phyloP scores from a whole-genome alignment of 2,888 invertebrate genomes.

The Ichneumon xanthorius region DNA sequence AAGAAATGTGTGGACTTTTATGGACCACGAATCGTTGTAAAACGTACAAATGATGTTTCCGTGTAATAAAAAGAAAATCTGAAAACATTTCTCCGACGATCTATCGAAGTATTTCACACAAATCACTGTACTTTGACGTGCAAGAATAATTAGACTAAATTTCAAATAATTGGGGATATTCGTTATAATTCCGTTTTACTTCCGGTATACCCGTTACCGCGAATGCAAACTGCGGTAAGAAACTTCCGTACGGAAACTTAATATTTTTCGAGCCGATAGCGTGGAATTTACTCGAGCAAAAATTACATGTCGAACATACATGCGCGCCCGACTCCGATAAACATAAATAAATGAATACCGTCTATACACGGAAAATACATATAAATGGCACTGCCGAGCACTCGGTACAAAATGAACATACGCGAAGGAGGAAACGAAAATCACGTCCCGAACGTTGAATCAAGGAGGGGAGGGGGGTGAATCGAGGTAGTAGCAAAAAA shows the following conservation, averaged over 20 bases:
- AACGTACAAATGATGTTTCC: not conserved
- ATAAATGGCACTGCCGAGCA: conserved; percentile 47
- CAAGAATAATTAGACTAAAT: not conserved
- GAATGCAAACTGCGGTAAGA: not conserved
- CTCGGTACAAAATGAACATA: conserved; percentile 63
- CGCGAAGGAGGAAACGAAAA: conserved; percentile 57
- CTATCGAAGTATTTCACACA: not conserved
- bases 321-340: conserved; percentile 29
- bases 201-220: not conserved
- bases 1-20: not conserved
- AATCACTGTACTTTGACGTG: not conserved
- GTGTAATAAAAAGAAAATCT: not conserved
- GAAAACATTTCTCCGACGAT: not conserved
- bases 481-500: conserved; percentile 33
- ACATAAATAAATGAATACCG: conserved; percentile 38
- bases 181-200: not conserved
- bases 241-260: not conserved
- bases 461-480: conserved; percentile 18
- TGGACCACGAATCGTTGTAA: not conserved
- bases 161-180: not conserved
- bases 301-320: conserved; percentile 40
- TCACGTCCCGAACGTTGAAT: conserved; percentile 55
- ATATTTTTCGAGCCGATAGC: not conserved
- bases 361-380: conserved; percentile 49
- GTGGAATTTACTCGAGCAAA: not conserved